phyloP scores from a whole-genome alignment of 2,888 invertebrate genomes.

The Oscheius onirici region DNA sequence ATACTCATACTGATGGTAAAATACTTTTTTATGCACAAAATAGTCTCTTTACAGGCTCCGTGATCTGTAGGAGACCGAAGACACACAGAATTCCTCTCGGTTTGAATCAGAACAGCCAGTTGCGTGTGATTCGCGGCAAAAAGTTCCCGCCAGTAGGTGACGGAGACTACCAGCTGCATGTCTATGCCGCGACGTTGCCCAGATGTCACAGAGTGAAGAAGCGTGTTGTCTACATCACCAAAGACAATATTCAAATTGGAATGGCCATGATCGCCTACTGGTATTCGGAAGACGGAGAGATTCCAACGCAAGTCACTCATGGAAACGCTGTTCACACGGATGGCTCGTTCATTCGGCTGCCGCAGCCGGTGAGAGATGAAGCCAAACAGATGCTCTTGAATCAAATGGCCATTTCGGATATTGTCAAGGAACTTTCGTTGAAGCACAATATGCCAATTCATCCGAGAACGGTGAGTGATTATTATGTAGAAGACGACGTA shows the following conservation, averaged over 20 bases:
- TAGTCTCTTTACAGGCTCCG: neutral
- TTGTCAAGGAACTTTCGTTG: slow-evolving; percentile 36
- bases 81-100: slow-evolving; percentile 39
- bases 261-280: slow-evolving; percentile 53
- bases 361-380: slow-evolving; percentile 41
- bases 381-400: slow-evolving; percentile 33
- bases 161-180: slow-evolving; percentile 47
- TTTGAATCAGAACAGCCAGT: slow-evolving; percentile 39
- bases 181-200: slow-evolving; percentile 54
- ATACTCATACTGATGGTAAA: slow-evolving; percentile 27
- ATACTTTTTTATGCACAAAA: neutral
- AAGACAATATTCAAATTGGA: slow-evolving; percentile 49
- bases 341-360: slow-evolving; percentile 34
- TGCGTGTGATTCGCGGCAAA: slow-evolving; percentile 41
- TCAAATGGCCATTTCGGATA: slow-evolving; percentile 35
- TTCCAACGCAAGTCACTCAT: slow-evolving; percentile 41
- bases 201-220: slow-evolving; percentile 55
- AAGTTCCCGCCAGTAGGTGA: slow-evolving; percentile 19
- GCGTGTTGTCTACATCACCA: slow-evolving; percentile 48
- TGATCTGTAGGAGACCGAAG: slow-evolving; percentile 37
- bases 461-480: slow-evolving; percentile 29
- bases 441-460: slow-evolving; percentile 40
- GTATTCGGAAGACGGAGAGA: slow-evolving; percentile 52
- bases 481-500: no score
- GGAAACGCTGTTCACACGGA: slow-evolving; percentile 32